phyloP scores from a whole-genome alignment of 2,888 invertebrate species.

The Drosophila melanocephala region DNA sequence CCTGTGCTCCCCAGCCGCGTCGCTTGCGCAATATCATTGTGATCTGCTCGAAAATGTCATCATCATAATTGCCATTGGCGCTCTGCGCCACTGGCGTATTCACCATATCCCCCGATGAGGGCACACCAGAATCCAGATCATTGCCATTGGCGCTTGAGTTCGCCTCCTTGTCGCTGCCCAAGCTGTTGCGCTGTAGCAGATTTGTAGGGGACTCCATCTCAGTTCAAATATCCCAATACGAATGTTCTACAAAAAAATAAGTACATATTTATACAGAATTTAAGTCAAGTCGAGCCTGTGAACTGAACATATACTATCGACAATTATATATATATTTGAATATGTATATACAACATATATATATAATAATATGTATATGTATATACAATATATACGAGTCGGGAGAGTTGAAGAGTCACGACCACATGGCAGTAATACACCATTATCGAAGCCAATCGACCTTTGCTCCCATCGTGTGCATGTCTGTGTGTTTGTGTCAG shows the following conservation, averaged over 20 bases:
- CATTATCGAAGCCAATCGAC: constrained; percentile 5
- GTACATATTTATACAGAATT: neutral
- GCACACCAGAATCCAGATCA: constrained; percentile 43
- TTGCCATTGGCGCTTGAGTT: constrained; percentile 7
- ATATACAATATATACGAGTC: neutral
- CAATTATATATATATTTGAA: neutral
- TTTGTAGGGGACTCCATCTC: constrained; percentile 37
- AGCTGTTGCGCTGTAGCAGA: constrained; percentile 33
- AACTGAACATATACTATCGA: constrained; percentile 4
- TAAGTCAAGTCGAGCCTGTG: neutral
- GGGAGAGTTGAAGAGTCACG: constrained; percentile 21
- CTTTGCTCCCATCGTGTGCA: constrained; percentile 31
- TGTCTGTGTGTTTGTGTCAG: neutral
- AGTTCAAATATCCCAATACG: constrained; percentile 22
- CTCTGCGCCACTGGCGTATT: constrained; percentile 29
- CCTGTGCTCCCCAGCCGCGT: constrained; percentile 84
- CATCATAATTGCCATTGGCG: constrained; percentile 62
- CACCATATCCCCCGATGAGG: constrained; percentile 37
- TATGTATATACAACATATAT: neutral
- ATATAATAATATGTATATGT: too few species aligned
- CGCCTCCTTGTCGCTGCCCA: constrained; percentile 31
- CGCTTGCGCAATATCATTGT: constrained; percentile 85
- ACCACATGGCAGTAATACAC: constrained; percentile 18
- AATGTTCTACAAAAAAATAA: constrained; percentile 23
- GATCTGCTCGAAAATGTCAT: constrained; percentile 83